Evolutionary conservation across 1,140 invertebrate species (phyloP).

Genomic region (Lasaia peninsularis): DNA sequence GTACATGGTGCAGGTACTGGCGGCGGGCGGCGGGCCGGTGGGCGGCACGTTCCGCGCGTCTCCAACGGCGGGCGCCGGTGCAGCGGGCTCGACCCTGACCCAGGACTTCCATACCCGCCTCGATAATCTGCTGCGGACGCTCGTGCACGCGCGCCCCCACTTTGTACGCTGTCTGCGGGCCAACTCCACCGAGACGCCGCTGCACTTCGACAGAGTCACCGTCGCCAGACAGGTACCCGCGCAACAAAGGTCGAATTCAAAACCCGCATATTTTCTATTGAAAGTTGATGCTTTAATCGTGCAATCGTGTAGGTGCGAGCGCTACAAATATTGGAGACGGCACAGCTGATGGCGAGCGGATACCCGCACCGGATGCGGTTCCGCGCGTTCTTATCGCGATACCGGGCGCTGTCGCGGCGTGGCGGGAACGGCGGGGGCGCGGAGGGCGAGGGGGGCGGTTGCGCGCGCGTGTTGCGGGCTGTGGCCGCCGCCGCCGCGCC

Average conservation of each 20-base stretch:
- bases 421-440: constrained; percentile 89
- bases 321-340: constrained; percentile 95
- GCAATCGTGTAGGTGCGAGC: constrained; percentile 87
- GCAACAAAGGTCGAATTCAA: too few species aligned
- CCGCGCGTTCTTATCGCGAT: constrained; percentile 93
- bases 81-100: constrained; percentile 93
- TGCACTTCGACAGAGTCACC: constrained; percentile 87
- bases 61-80: constrained; percentile 90
- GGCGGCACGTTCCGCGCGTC: constrained; percentile 93
- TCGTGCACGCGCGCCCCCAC: constrained; percentile 95
- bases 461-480: constrained; percentile 87
- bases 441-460: constrained; percentile 83
- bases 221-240: constrained; percentile 80
- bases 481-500: constrained; percentile 79
- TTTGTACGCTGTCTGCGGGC: constrained; percentile 95
- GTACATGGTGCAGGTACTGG: constrained; percentile 78
- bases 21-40: constrained; percentile 89
- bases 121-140: constrained; percentile 92
- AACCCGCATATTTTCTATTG: too few species aligned
- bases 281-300: background rate
- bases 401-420: constrained; percentile 84
- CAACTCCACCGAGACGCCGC: constrained; percentile 87
- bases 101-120: constrained; percentile 96
- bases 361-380: constrained; percentile 97
- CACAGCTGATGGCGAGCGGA: constrained; percentile 95